A percentile compares a stretch with the other conserved stretches of the same genome.
phyloP scores from a whole-genome alignment of 2,888 invertebrate genomes.

The Masnerella sp. region DNA sequence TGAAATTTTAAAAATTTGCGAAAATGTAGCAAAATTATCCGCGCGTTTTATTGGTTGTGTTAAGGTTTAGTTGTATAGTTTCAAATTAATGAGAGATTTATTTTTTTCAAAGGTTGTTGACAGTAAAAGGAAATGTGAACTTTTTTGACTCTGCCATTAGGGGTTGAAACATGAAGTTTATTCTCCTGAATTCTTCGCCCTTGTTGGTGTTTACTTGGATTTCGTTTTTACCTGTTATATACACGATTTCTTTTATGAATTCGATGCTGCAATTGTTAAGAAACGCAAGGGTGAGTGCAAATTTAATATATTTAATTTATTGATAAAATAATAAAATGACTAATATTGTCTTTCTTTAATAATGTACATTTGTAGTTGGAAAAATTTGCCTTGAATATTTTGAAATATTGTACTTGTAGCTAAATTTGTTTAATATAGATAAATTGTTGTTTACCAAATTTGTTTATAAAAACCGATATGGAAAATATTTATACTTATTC shows the following conservation, averaged over 20 bases:
- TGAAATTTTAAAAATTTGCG: background rate
- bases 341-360: background rate
- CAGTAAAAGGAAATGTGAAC: slow-evolving; percentile 9
- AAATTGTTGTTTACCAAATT: too few species aligned
- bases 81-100: too few species aligned
- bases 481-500: too few species aligned
- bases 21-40: too few species aligned
- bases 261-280: slow-evolving; percentile 33
- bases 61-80: background rate
- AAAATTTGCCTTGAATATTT: too few species aligned
- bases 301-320: background rate
- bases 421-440: too few species aligned
- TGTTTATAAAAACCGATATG: too few species aligned
- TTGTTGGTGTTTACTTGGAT: slow-evolving; percentile 14
- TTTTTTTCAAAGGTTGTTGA: too few species aligned
- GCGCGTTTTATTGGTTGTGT: slow-evolving; percentile 7
- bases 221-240: slow-evolving; percentile 9
- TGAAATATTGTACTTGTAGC: too few species aligned
- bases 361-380: too few species aligned
- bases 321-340: too few species aligned
- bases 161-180: slow-evolving; percentile 27
- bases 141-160: background rate
- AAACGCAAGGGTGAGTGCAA: slow-evolving; percentile 34
- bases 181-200: background rate
- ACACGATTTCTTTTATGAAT: slow-evolving; percentile 27